These are phyloP conservation scores for Gonatopus flavifemur DNA, from an alignment of 1,140 invertebrate genomes.

Conservation along the genomic window DNA sequence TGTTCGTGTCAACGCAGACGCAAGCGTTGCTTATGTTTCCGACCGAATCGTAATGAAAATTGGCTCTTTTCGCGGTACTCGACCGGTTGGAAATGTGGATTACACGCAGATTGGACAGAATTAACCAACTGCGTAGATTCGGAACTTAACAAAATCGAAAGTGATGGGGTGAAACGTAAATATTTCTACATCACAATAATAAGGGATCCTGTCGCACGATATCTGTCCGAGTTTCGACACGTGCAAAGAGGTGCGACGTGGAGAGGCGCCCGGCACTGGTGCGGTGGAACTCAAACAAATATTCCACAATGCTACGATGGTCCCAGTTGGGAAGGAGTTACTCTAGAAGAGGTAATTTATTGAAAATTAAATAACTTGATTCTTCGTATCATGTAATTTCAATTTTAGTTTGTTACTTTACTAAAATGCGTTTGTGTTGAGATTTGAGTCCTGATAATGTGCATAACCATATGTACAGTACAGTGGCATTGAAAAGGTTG, in stretches of 20 bases:
- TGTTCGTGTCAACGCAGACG: constrained; percentile 83
- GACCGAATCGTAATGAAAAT: constrained; percentile 85
- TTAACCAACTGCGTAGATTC: constrained; percentile 86
- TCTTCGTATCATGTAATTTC: no score
- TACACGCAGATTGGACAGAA: constrained; percentile 99
- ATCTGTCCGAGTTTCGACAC: constrained; percentile 92
- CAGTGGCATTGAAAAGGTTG: no score
- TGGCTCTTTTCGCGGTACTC: constrained; percentile 99
- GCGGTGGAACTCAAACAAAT: constrained; percentile 77
- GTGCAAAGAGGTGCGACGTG: constrained; percentile 98
- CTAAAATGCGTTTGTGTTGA: neutral
- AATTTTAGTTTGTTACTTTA: no score
- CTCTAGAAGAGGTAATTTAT: constrained; percentile 51
- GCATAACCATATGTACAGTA: no score
- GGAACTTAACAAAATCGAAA: constrained; percentile 84
- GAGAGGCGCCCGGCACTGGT: constrained; percentile 86
- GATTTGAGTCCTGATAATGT: no score
- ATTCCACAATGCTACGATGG: constrained; percentile 79
- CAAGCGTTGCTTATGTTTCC: constrained; percentile 90
- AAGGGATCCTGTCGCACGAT: constrained; percentile 87
- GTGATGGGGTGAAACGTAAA: constrained; percentile 72
- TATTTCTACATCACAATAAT: constrained; percentile 97
- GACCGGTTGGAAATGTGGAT: constrained; percentile 97
- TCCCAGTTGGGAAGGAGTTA: constrained; percentile 66
- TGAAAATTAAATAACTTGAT: neutral